Evolutionary conservation across 2,888 invertebrate species (phyloP).

Genomic region (Andrena chrysosceles): DNA sequence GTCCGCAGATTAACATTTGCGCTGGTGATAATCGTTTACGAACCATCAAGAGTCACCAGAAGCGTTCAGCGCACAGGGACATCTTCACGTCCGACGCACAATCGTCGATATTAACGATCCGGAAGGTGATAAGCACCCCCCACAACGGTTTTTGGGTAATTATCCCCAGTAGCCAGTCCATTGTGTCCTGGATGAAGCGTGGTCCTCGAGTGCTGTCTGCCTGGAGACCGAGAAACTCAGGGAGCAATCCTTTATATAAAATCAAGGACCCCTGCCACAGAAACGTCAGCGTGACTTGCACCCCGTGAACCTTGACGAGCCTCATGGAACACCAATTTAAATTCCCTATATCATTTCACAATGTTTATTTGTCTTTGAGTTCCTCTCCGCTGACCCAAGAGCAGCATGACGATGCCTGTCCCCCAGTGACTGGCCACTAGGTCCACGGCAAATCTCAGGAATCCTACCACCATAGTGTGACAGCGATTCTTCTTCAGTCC

Average conservation of each 20-base stretch:
- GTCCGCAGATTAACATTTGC: background rate
- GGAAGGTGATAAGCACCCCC: conserved; percentile 18
- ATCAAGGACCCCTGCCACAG: conserved; percentile 54
- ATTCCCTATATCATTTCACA: background rate
- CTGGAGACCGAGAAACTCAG: conserved; percentile 28
- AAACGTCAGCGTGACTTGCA: conserved; percentile 46
- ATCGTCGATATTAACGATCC: conserved; percentile 51
- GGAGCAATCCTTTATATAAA: conserved; percentile 69
- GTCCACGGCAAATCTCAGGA: background rate
- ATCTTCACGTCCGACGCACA: conserved; percentile 45
- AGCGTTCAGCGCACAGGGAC: conserved; percentile 16
- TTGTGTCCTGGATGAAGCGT: conserved; percentile 40
- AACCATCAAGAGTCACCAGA: conserved; percentile 11
- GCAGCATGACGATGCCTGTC: background rate
- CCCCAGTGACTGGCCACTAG: conserved; percentile 4
- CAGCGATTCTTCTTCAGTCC: background rate
- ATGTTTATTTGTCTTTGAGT: background rate
- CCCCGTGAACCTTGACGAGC: background rate
- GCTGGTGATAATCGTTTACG: conserved; percentile 2
- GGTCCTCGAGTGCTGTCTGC: conserved; percentile 32
- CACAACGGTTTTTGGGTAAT: conserved; percentile 60
- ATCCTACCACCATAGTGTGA: too few species aligned
- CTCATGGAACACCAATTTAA: background rate
- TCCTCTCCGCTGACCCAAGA: background rate
- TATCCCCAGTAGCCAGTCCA: conserved; percentile 54